Conservation (phyloP, 2,113 vertebrate species). For the Athene noctua region DNA sequence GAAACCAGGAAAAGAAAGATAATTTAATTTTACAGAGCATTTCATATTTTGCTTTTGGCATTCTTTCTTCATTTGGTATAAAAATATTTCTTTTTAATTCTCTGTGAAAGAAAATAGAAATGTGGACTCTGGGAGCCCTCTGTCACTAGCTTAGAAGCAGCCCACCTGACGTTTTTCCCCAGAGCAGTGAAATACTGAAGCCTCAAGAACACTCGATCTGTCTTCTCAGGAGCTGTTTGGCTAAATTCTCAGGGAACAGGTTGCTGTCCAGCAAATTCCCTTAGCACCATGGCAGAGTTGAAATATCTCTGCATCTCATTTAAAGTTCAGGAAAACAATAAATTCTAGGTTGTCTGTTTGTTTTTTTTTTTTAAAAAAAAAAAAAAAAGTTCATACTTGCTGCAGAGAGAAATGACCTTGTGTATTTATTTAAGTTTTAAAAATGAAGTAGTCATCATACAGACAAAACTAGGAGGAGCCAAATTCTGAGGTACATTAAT, state of each 20-base stretch:
- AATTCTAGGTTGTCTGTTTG: neutral
- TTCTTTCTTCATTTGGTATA: neutral
- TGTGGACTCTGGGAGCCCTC: neutral
- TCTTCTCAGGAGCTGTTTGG: neutral
- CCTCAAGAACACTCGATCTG: neutral
- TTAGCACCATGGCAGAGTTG: neutral
- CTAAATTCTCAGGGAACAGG: neutral
- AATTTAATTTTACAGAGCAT: neutral
- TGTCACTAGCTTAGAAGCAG: neutral
- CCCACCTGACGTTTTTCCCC: neutral
- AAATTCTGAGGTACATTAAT: neutral
- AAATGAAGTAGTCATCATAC: neutral
- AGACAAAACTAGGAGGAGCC: neutral
- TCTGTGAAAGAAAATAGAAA: neutral
- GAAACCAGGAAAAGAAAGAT: neutral
- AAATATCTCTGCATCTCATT: neutral
- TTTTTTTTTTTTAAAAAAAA: too few relatives aligned
- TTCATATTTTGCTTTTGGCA: neutral
- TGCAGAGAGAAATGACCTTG: neutral
- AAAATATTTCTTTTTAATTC: neutral
- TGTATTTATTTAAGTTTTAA: neutral
- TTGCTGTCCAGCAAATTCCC: neutral
- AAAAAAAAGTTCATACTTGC: neutral
- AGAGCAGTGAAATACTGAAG: neutral
- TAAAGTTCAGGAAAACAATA: neutral